Evolutionary conservation across 2,797 vertebrate species (phyloP).

Genomic region (Sebastes kiyomatsui): DNA sequence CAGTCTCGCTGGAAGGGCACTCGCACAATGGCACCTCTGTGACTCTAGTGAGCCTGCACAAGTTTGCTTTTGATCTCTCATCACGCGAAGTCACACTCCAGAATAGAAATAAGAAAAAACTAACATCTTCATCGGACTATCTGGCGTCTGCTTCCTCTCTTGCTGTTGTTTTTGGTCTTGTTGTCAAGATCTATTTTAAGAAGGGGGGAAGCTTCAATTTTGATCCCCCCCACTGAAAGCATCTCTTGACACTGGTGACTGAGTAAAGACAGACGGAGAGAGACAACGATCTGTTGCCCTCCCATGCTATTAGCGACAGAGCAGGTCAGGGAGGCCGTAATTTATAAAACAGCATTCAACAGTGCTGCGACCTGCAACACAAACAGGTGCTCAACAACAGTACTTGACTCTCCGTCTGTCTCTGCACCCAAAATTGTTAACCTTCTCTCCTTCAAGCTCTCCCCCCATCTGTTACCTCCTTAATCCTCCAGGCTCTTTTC

Average conservation of each 20-base stretch:
- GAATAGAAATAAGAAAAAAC: constrained; percentile 26
- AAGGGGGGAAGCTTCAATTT: neutral
- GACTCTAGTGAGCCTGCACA: constrained; percentile 33
- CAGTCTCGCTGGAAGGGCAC: constrained; percentile 32
- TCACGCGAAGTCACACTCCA: constrained; percentile 46
- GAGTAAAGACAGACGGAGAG: neutral
- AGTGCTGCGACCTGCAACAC: constrained; percentile 33
- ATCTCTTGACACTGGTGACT: neutral
- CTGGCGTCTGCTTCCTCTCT: constrained; percentile 13
- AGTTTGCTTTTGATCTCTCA: constrained; percentile 58
- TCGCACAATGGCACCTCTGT: constrained; percentile 69
- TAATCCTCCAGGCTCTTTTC: constrained; percentile 33
- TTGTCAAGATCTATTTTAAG: constrained; percentile 25
- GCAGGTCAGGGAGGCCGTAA: constrained; percentile 36
- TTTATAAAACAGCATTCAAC: constrained; percentile 35
- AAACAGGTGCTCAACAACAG: constrained; percentile 59
- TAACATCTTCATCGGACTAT: constrained; percentile 22
- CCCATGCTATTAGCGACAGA: constrained; percentile 18
- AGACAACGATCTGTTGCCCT: neutral
- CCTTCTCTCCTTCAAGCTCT: constrained; percentile 13
- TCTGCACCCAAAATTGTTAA: constrained; percentile 34
- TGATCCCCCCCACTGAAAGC: neutral
- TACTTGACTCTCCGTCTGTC: constrained; percentile 33
- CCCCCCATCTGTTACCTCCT: constrained; percentile 34
- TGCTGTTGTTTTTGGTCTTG: neutral